phyloP scores from a whole-genome alignment of 2,888 invertebrate species.

The Tenthredo distinguenda region DNA sequence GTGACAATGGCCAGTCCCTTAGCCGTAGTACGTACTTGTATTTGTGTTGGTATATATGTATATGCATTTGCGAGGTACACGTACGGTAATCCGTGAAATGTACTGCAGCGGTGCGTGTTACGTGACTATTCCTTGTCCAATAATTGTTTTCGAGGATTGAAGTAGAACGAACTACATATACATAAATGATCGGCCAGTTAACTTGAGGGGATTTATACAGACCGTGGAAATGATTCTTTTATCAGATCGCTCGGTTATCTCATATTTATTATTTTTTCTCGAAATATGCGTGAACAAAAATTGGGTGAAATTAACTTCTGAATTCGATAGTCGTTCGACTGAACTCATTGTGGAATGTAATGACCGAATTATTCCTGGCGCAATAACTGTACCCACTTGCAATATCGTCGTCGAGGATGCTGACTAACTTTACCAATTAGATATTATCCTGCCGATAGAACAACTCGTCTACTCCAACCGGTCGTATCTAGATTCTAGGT shows the following conservation, averaged over 20 bases:
- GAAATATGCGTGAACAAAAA: background rate
- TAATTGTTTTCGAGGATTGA: conserved; percentile 15
- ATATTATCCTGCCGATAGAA: background rate
- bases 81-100: conserved; percentile 35
- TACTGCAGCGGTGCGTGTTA: conserved; percentile 26
- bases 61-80: background rate
- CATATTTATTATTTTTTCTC: no score
- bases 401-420: background rate
- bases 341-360: background rate
- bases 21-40: background rate
- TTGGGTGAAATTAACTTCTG: background rate
- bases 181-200: background rate
- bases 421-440: conserved; percentile 18
- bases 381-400: background rate
- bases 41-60: background rate
- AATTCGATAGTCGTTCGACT: background rate
- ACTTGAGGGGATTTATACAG: background rate
- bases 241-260: no score
- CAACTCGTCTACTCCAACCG: background rate
- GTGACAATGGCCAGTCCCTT: conserved; percentile 32
- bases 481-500: background rate
- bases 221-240: background rate
- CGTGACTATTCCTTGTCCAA: conserved; percentile 33
- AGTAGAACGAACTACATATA: background rate
- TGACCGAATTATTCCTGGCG: background rate